phyloP scores from a whole-genome alignment of 2,113 vertebrate species.

The Balaeniceps rex region DNA sequence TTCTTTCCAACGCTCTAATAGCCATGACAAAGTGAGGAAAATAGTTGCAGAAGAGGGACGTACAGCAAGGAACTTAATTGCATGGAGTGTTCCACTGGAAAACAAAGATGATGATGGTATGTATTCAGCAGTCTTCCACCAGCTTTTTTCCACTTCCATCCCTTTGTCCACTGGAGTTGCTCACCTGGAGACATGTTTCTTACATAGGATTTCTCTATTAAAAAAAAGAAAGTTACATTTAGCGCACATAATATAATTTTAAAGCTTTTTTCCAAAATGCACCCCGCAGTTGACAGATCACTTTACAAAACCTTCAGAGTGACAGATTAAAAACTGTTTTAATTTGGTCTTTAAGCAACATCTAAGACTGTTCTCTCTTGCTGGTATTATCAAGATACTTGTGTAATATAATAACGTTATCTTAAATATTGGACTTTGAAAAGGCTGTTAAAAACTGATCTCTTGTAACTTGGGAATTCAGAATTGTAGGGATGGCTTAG shows the following conservation, averaged over 20 bases:
- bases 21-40: constrained; percentile 96
- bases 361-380: neutral
- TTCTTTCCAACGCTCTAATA: constrained; percentile 95
- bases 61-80: constrained; percentile 93
- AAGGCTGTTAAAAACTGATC: neutral
- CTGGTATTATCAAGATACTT: neutral
- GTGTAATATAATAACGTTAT: neutral
- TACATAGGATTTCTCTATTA: neutral
- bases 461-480: neutral
- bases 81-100: constrained; percentile 95
- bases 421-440: neutral
- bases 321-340: neutral
- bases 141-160: neutral
- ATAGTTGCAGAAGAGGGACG: constrained; percentile 98
- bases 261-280: neutral
- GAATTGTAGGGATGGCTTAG: neutral
- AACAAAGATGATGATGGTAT: constrained; percentile 94
- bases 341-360: neutral
- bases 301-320: neutral
- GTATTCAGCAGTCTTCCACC: neutral
- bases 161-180: neutral
- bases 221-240: neutral
- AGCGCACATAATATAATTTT: neutral
- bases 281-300: neutral
- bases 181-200: neutral